phyloP scores from a whole-genome alignment of 92 coral and sea anemone genomes.

The Anthopleura xanthogrammica region DNA sequence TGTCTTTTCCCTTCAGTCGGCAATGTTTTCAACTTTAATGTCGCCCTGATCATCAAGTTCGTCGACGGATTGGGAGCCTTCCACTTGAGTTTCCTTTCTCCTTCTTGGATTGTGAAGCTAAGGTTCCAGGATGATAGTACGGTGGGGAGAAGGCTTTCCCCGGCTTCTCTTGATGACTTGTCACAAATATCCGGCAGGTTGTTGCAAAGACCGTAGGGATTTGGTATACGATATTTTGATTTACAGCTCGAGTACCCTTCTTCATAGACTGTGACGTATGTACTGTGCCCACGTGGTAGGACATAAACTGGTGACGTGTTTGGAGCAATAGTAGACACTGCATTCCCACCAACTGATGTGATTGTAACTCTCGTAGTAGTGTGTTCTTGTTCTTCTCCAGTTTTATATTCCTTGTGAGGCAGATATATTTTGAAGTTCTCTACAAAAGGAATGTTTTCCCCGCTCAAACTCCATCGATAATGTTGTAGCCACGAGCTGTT shows the following conservation, averaged over 20 bases:
- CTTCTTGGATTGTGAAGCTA: constrained; percentile 27
- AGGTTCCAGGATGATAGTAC: constrained; percentile 52
- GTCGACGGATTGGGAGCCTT: constrained; percentile 45
- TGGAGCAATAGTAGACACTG: constrained; percentile 5
- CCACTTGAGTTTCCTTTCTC: constrained; percentile 33
- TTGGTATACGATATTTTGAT: constrained; percentile 9
- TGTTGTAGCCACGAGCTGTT: constrained; percentile 40
- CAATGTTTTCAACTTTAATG: constrained; percentile 31
- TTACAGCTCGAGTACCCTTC: constrained; percentile 40
- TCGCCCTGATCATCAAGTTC: constrained; percentile 42
- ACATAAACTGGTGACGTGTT: not conserved
- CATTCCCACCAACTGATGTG: constrained; percentile 11
- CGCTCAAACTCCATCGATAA: constrained; percentile 24
- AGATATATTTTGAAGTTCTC: constrained; percentile 10
- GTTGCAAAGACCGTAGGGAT: constrained; percentile 55
- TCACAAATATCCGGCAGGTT: constrained; percentile 47
- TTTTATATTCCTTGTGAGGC: constrained; percentile 27
- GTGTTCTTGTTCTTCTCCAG: not conserved
- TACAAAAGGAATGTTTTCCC: constrained; percentile 20
- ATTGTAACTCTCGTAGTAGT: constrained; percentile 16
- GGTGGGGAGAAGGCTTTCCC: constrained; percentile 58
- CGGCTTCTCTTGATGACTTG: constrained; percentile 37
- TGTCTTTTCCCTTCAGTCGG: not conserved
- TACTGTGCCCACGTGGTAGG: not conserved
- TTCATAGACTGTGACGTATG: constrained; percentile 37